Evolutionary conservation across 2,113 vertebrate species (phyloP).

Genomic region (Salminus brasiliensis): DNA sequence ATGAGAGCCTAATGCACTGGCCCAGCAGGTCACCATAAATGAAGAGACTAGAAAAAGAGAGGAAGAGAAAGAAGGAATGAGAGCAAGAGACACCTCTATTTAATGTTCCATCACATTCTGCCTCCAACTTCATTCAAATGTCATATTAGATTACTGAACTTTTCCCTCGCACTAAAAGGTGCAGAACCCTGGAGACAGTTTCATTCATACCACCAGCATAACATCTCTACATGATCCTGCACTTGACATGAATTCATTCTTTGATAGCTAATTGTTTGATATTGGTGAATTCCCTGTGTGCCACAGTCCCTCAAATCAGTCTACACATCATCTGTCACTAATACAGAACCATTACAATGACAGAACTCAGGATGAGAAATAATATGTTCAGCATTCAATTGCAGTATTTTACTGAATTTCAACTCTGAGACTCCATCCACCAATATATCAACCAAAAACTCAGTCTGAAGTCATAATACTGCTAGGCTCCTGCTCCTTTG

Average conservation of each 20-base stretch:
- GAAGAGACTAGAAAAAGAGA: conserved; percentile 30
- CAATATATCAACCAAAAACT: conserved; percentile 37
- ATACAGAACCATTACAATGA: conserved; percentile 75
- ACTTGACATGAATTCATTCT: conserved; percentile 40
- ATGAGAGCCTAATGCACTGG: conserved; percentile 43
- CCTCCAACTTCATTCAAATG: conserved; percentile 54
- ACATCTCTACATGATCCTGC: conserved; percentile 35
- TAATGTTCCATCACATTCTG: conserved; percentile 53
- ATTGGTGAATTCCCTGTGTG: conserved; percentile 37
- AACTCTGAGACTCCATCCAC: background rate
- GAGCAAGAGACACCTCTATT: conserved; percentile 41
- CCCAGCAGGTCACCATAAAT: conserved; percentile 51
- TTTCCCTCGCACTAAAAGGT: conserved; percentile 34
- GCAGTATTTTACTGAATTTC: conserved; percentile 8
- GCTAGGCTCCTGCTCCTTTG: conserved; percentile 9
- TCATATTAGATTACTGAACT: conserved; percentile 55
- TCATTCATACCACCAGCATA: conserved; percentile 45
- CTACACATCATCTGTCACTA: conserved; percentile 60
- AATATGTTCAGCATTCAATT: conserved; percentile 1
- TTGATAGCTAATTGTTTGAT: conserved; percentile 42
- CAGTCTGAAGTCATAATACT: conserved; percentile 24
- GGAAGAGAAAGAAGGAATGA: background rate
- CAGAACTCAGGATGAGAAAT: conserved; percentile 63
- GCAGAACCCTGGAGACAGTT: conserved; percentile 42
- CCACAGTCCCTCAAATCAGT: conserved; percentile 52